phyloP scores from a whole-genome alignment of 53 echinoderm and acorn worm species.

The Stichopus horrens region DNA sequence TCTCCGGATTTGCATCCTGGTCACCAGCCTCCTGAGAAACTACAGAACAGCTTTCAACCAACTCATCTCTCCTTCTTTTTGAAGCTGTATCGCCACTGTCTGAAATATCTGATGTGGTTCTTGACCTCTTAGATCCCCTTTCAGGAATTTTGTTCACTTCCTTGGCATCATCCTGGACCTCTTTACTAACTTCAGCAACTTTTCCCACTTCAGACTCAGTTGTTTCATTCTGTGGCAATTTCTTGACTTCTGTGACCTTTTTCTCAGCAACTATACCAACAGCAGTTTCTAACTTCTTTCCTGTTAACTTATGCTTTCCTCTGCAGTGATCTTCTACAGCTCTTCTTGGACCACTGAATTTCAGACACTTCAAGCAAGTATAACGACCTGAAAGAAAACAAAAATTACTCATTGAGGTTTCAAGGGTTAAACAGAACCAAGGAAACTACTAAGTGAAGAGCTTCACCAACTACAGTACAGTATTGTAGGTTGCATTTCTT shows the following conservation, averaged over 20 bases:
- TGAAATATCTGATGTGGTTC: not conserved
- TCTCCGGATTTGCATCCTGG: not conserved
- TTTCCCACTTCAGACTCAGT: not conserved
- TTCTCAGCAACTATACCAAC: not conserved
- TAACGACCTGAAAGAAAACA: not conserved
- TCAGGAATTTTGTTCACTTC: not conserved
- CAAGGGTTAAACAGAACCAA: too few species aligned
- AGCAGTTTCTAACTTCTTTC: slow-evolving; percentile 19
- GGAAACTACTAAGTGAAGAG: too few species aligned
- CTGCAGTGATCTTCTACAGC: slow-evolving; percentile 38
- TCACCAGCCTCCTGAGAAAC: not conserved
- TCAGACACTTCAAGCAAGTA: slow-evolving; percentile 5
- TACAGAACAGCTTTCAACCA: not conserved
- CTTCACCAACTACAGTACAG: too few species aligned
- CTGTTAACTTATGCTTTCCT: slow-evolving; percentile 33
- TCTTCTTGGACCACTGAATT: not conserved
- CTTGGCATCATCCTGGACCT: not conserved
- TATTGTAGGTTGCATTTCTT: too few species aligned
- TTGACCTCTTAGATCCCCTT: not conserved
- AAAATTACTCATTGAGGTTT: not conserved
- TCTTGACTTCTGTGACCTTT: not conserved
- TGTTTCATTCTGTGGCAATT: not conserved
- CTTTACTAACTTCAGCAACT: not conserved
- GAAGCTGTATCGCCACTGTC: not conserved
- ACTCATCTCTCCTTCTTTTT: not conserved